Base-by-base conservation (phyloP, 2,888 invertebrate species). In the Agrotis segetum region DNA sequence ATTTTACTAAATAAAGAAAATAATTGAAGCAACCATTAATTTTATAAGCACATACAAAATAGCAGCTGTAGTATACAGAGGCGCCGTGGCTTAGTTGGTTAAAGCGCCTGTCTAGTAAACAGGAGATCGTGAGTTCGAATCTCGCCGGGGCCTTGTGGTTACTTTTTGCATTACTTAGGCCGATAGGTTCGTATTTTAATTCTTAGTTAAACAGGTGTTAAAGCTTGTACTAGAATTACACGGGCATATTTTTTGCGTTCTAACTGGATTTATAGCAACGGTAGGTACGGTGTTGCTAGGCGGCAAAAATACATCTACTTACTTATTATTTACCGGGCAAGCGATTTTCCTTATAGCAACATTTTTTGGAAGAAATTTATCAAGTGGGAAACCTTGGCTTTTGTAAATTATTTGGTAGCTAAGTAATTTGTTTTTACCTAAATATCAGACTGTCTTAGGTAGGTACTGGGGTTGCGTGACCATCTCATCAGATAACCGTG, bases 81-180 rank as follows among this genome's bases (percentile, higher is more conserved):
- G 96, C 97, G 96, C 97, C 97, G 97, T 97, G 97, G 97, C 97
- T 97, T 97, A 97, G 97, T 97, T 97, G 97, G 97, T 97, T 97
- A 97, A 97, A 97, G 96, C 96, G 96, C 80, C 82, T 85, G 79
- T 85, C 79, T 78, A 79, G 80, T 80, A 82, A 82, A 83, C 78
- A 77, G 81, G 83, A 84, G 83, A 84, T 83, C 83, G 77, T 59
- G 83, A 83, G 83, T 83, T 83, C 81, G 83, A 83, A 83, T 83
- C 83, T 83, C 83, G 81, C 77, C 83, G 83, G 83, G 82, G 83
- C 83, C 83, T 82, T 6, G 7, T 17, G 46, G n/a, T 21, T 14
- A n/a, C n/a, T 71, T 74, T 74, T 71, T 71, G 52, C 17, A 14
- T 46, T 50, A 21, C 1, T 1, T 47, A 34, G 3, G 6, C 3